Conservation (phyloP, 2,888 invertebrate species). For the Neoascia interrupta region DNA sequence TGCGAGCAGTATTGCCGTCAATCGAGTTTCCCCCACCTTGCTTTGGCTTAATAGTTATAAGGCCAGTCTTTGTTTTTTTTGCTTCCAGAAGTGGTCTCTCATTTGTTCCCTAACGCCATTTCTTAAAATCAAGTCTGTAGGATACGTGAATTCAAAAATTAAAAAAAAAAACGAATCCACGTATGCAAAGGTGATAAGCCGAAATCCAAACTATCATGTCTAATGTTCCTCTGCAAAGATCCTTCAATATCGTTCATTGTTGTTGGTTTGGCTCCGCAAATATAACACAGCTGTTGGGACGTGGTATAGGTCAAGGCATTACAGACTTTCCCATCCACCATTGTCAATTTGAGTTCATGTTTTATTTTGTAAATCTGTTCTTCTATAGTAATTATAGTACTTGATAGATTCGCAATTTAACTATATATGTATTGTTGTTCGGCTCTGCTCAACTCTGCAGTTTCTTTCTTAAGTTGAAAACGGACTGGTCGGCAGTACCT, state of each 20-base stretch:
- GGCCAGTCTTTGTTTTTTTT: slow-evolving; percentile 8
- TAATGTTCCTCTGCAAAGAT: slow-evolving; percentile 7
- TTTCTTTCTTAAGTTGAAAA: slow-evolving; percentile 17
- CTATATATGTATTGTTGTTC: background rate
- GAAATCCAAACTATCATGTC: background rate
- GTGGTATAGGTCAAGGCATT: slow-evolving; percentile 1
- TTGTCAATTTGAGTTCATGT: slow-evolving; percentile 8
- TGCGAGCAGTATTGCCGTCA: slow-evolving; percentile 10
- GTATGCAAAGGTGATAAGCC: slow-evolving; percentile 17
- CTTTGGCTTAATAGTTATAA: slow-evolving; percentile 8
- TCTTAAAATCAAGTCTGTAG: slow-evolving; percentile 8
- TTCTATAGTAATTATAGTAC: slow-evolving; percentile 5
- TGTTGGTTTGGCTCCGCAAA: slow-evolving; percentile 3
- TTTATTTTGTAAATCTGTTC: background rate
- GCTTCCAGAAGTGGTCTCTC: slow-evolving; percentile 4
- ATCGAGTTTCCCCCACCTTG: slow-evolving; percentile 17
- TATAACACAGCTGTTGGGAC: background rate
- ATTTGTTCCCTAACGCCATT: background rate
- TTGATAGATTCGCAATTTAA: background rate
- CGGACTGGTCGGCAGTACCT: slow-evolving; percentile 21
- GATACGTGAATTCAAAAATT: slow-evolving; percentile 3
- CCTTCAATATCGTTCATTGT: slow-evolving; percentile 15
- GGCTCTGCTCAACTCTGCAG: slow-evolving; percentile 20
- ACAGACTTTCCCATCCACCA: slow-evolving; percentile 1
- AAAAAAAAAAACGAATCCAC: slow-evolving; percentile 5